These are phyloP conservation scores for Cheilosia pagana DNA, from an alignment of 2,888 invertebrate species.

Conservation along the genomic window DNA sequence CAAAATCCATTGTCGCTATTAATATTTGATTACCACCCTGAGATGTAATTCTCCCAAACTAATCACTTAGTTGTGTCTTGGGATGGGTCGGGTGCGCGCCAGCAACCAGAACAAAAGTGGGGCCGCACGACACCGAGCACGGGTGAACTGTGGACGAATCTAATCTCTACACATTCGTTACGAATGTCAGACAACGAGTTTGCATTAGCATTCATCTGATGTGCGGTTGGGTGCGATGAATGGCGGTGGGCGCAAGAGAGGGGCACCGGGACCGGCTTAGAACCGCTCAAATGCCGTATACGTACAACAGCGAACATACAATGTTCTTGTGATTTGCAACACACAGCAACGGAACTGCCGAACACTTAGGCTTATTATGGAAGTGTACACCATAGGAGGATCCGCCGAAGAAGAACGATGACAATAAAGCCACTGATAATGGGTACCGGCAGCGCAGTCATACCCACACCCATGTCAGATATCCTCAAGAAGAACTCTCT, in stretches of 20 bases:
- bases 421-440: conserved; percentile 72
- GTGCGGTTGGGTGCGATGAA: conserved; percentile 65
- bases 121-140: conserved; percentile 29
- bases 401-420: conserved; percentile 53
- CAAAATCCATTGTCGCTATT: conserved; percentile 75
- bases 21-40: conserved; percentile 74
- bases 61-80: conserved; percentile 72
- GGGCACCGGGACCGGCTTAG: background rate
- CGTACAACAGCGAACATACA: conserved; percentile 45
- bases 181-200: conserved; percentile 73
- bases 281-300: conserved; percentile 38
- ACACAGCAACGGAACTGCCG: conserved; percentile 58
- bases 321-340: conserved; percentile 72
- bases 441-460: conserved; percentile 50
- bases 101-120: conserved; percentile 19
- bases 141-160: conserved; percentile 70
- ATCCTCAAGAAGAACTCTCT: conserved; percentile 31
- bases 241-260: background rate
- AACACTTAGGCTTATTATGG: conserved; percentile 75
- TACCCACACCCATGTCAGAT: conserved; percentile 5
- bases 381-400: conserved; percentile 19
- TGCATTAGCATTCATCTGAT: conserved; percentile 74
- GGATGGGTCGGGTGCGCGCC: conserved; percentile 6
- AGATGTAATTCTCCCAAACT: conserved; percentile 73
- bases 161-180: conserved; percentile 74